phyloP scores from a whole-genome alignment of 2,888 invertebrate genomes.

The Catocala sponsa region DNA sequence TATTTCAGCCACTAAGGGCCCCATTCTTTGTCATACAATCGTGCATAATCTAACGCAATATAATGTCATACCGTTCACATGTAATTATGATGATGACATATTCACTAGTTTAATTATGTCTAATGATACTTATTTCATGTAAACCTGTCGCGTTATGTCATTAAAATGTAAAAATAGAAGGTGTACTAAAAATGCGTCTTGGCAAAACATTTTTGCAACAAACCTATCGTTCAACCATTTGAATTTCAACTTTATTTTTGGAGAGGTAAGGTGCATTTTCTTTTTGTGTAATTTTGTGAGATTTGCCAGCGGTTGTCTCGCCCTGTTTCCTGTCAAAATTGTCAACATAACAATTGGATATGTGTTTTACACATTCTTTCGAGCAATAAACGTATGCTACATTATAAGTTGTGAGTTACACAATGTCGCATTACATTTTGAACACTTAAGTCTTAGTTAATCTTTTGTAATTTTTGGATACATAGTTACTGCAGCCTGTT shows the following conservation, averaged over 20 bases:
- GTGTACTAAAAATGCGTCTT: slow-evolving; percentile 47
- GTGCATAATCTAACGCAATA: slow-evolving; percentile 7
- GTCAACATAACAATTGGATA: slow-evolving; percentile 71
- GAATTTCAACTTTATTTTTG: slow-evolving; percentile 5
- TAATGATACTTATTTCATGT: slow-evolving; percentile 50
- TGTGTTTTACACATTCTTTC: slow-evolving; percentile 59
- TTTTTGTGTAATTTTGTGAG: slow-evolving; percentile 20
- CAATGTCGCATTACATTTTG: slow-evolving; percentile 32
- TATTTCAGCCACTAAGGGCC: background rate
- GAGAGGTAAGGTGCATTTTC: slow-evolving; percentile 39
- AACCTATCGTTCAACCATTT: slow-evolving; percentile 12
- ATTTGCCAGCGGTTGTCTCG: slow-evolving; percentile 62
- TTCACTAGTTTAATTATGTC: slow-evolving; percentile 43
- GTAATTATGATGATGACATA: slow-evolving; percentile 37
- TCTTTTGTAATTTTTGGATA: slow-evolving; percentile 20
- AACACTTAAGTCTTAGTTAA: slow-evolving; percentile 12
- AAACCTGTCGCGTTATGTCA: slow-evolving; percentile 53
- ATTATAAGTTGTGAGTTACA: slow-evolving; percentile 44
- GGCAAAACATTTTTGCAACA: slow-evolving; percentile 55
- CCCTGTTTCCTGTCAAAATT: slow-evolving; percentile 80
- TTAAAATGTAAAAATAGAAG: slow-evolving; percentile 55
- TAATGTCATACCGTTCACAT: slow-evolving; percentile 12
- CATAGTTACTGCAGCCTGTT: slow-evolving; percentile 16
- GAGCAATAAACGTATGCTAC: slow-evolving; percentile 42
- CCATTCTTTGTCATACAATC: background rate